Base-by-base conservation (phyloP, 2,113 vertebrate genomes). In the Herpailurus yagouaroundi region DNA sequence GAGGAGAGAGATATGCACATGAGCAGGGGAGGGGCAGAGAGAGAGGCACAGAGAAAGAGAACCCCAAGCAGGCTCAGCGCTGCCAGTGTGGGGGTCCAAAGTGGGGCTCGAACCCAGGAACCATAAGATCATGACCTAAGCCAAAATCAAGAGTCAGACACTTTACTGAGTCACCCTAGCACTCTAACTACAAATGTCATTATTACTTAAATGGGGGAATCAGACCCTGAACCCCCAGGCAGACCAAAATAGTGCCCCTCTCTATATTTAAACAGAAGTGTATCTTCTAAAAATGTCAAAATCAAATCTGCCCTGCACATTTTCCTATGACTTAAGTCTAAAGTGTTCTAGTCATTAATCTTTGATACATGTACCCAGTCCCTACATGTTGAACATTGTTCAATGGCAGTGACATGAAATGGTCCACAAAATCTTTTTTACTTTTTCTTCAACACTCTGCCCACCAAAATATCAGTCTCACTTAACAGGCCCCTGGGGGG, bases 251-350 rank as follows among this genome's bases (percentile, higher is more conserved):
- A 57, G 48, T 63, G 21, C 29, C 16, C 31, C 21, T 84, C 11
- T 79, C 63, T 45, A 50, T 36, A 50, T 80, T 79, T 95, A n/a
- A 90, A 92, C 5, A 74, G 57, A 55, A 83, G 55, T 63, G 33
- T 36, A 27, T 7, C 66, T 95, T 82, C 69, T 38, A 36, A 93
- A 60, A 96, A 55, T 33, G n/a, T 64, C 63, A 94, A 91, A 95
- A 69, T 27, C 38, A 38, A 87, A 87, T 55, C 21, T 10, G 33
- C 45, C 27, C 8, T 91, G 33, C 10, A 82, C 14, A 87, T 64
- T 18, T 93, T 86, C 68, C 33, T n/a, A 31, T 21, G 23, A 64
- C n/a, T 29, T 41, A 55, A 74, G 52, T 31, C 73, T 57, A 7
- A 71, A 60, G 57, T 25, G 7, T 84, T 27, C 36, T 90, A 48